Percentiles rank a stretch among this genome's conserved stretches.
Evolutionary conservation across 1,140 invertebrate genomes (phyloP).

Genomic region (Diabrotica virgifera): DNA sequence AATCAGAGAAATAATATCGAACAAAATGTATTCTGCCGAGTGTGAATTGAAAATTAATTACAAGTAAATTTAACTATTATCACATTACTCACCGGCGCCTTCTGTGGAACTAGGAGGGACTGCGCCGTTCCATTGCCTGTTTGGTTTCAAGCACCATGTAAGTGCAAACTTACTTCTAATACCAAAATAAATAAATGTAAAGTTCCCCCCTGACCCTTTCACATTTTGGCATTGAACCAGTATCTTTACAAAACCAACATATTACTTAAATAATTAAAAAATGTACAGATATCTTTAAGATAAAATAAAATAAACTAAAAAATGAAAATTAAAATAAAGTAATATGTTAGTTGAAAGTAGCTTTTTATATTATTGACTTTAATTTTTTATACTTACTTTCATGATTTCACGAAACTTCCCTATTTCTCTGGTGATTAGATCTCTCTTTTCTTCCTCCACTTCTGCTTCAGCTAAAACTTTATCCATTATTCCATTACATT

Average conservation of each 20-base stretch:
- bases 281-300: not conserved
- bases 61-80: constrained; percentile 24
- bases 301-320: not conserved
- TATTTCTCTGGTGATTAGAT: constrained; percentile 93
- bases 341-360: not conserved
- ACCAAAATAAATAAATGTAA: constrained; percentile 28
- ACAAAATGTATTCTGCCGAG: no score
- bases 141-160: constrained; percentile 49
- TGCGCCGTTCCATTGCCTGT: constrained; percentile 48
- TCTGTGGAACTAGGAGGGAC: constrained; percentile 45
- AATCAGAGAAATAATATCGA: no score
- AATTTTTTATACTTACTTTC: constrained; percentile 69
- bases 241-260: not conserved
- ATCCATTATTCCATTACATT: constrained; percentile 54
- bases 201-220: constrained; percentile 17
- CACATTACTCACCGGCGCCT: constrained; percentile 48
- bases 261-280: not conserved
- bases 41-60: not conserved
- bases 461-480: constrained; percentile 75
- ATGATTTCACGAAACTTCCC: constrained; percentile 95
- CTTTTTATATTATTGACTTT: not conserved
- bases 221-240: not conserved
- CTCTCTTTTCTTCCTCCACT: constrained; percentile 94
- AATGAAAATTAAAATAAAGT: not conserved
- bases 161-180: constrained; percentile 46